These are phyloP conservation scores for Leptopilina drosophilae DNA, from an alignment of 2,888 invertebrate species.

Conservation along the genomic window DNA sequence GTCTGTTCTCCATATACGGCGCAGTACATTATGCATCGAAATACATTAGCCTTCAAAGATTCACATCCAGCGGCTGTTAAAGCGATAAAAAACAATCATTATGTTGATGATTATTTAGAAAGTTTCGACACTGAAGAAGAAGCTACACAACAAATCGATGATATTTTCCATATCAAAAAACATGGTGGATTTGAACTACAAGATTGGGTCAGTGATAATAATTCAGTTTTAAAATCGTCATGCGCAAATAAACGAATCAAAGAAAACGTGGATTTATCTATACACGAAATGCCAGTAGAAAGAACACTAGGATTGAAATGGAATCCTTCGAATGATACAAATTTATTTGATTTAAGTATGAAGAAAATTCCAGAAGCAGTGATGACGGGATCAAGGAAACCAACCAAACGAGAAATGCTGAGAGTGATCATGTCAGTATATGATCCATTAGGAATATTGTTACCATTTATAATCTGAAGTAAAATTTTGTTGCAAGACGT, in stretches of 20 bases:
- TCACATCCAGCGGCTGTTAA: too few relatives aligned
- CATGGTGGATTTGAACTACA: constrained; percentile 56
- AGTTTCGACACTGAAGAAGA: constrained; percentile 55
- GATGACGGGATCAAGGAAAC: neutral
- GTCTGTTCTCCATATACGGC: constrained; percentile 40
- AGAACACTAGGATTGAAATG: neutral
- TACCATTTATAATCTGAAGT: neutral
- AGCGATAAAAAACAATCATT: constrained; percentile 52
- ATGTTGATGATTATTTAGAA: constrained; percentile 61
- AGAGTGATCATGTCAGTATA: neutral
- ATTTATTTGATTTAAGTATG: neutral
- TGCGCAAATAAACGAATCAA: neutral
- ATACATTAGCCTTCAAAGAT: too few relatives aligned
- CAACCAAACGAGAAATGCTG: neutral
- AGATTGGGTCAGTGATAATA: constrained; percentile 53
- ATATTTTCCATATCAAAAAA: constrained; percentile 50
- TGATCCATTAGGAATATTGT: neutral
- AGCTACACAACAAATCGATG: constrained; percentile 50
- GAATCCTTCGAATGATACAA: neutral
- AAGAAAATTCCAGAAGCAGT: neutral
- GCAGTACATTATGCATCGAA: too few relatives aligned
- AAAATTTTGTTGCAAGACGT: neutral
- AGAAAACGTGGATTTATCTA: neutral
- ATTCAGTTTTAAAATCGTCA: constrained; percentile 7
- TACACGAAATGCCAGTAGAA: constrained; percentile 47